A percentile compares a stretch with the other conserved stretches of the same genome.
Conservation (phyloP, 2,113 vertebrate species). For the Melozone crissalis region DNA sequence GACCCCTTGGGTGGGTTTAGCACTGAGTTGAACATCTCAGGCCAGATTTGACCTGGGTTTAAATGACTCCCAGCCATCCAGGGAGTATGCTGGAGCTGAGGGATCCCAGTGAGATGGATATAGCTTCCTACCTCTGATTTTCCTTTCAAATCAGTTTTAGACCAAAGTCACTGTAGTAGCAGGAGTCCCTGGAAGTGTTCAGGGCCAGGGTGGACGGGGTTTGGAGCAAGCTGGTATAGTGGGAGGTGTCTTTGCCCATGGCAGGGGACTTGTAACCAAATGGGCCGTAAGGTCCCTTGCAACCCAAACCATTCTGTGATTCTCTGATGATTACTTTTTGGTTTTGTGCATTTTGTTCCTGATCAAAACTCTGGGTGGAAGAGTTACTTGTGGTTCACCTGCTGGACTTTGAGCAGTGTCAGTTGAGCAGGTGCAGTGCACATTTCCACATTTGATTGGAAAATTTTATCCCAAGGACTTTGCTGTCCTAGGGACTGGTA, state of each 20-base stretch:
- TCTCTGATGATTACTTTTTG: not conserved
- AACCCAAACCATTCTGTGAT: not conserved
- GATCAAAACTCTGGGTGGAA: not conserved
- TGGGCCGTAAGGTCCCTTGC: not conserved
- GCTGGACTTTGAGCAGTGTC: accelerated
- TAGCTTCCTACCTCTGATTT: not conserved
- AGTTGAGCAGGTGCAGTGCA: not conserved
- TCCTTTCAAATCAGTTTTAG: not conserved
- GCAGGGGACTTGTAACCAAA: not conserved
- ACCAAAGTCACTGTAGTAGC: not conserved
- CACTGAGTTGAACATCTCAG: accelerated
- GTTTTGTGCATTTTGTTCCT: not conserved
- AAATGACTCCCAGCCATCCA: not conserved
- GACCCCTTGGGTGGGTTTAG: not conserved
- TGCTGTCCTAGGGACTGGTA: accelerated
- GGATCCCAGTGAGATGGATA: not conserved
- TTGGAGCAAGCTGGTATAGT: not conserved
- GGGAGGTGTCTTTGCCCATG: not conserved
- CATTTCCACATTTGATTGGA: not conserved
- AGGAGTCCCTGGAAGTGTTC: not conserved
- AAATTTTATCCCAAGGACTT: not conserved
- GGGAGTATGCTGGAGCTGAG: accelerated
- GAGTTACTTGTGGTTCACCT: not conserved
- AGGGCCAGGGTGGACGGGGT: accelerated
- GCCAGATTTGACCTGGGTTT: not conserved